Evolutionary conservation across 2,888 invertebrate genomes (phyloP).

Genomic region (Caenorhabditis wallacei): DNA sequence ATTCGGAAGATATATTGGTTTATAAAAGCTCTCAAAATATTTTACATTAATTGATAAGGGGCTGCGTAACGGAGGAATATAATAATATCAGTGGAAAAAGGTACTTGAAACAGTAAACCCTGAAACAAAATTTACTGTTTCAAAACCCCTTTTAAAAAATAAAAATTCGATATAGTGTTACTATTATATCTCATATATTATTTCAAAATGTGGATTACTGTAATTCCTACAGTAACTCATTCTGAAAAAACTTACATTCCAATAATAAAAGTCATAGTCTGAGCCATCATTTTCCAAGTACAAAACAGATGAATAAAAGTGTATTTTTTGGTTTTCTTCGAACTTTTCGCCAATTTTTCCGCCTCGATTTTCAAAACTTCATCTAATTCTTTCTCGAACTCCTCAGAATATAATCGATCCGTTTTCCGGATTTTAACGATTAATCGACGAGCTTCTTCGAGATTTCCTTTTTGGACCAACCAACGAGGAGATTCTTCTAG

Average conservation of each 20-base stretch:
- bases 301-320: slow-evolving; percentile 67
- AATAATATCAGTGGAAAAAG: too few species aligned
- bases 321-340: slow-evolving; percentile 62
- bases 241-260: slow-evolving; percentile 61
- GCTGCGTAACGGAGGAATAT: too few species aligned
- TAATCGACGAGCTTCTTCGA: slow-evolving; percentile 52
- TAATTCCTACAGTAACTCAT: neutral
- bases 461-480: slow-evolving; percentile 61
- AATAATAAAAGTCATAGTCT: slow-evolving; percentile 60
- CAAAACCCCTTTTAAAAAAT: neutral
- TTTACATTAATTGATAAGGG: too few species aligned
- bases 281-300: slow-evolving; percentile 67
- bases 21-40: too few species aligned
- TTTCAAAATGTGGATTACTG: too few species aligned
- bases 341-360: slow-evolving; percentile 40
- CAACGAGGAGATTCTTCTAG: slow-evolving; percentile 65
- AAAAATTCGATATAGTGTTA: neutral
- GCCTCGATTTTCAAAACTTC: slow-evolving; percentile 50
- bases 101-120: too few species aligned
- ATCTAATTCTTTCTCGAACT: slow-evolving; percentile 54
- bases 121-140: neutral
- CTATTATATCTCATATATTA: too few species aligned
- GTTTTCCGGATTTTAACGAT: slow-evolving; percentile 59
- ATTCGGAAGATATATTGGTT: too few species aligned
- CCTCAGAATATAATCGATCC: slow-evolving; percentile 40